Evolutionary conservation across 2,888 invertebrate species (phyloP).

Genomic region (Synergus japonicus): DNA sequence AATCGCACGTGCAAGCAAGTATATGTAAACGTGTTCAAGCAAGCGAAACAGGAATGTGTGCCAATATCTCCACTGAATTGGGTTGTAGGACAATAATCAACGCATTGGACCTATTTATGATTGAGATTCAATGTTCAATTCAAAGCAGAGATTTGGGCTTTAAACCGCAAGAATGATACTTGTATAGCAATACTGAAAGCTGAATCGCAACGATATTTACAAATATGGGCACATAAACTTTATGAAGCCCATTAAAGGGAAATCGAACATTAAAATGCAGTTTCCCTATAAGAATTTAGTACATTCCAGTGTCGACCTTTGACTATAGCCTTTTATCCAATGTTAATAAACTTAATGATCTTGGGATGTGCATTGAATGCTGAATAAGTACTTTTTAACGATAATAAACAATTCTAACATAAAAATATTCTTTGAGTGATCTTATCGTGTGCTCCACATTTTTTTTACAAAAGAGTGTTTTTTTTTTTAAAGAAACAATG

Average conservation of each 20-base stretch:
- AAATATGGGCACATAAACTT: constrained; percentile 7
- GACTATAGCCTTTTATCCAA: background rate
- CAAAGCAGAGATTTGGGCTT: background rate
- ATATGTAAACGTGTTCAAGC: background rate
- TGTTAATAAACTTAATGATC: background rate
- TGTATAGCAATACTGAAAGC: constrained; percentile 5
- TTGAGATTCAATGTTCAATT: background rate
- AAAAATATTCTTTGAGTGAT: too few relatives aligned
- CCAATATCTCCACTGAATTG: constrained; percentile 29
- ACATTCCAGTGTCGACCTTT: background rate
- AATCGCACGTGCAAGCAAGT: background rate
- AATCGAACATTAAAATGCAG: constrained; percentile 27
- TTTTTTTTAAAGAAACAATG: too few relatives aligned
- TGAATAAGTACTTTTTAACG: background rate
- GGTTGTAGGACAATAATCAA: constrained; percentile 12
- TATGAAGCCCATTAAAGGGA: constrained; percentile 5
- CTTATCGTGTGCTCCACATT: background rate
- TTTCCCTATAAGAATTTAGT: background rate
- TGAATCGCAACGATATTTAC: background rate
- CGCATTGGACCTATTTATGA: constrained; percentile 10
- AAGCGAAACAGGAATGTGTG: constrained; percentile 17
- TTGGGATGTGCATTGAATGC: background rate
- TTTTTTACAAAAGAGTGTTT: background rate
- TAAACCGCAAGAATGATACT: background rate
- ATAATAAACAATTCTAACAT: too few relatives aligned